Percentiles rank a stretch among this genome's conserved stretches.
These are phyloP conservation scores for Mustelus asterias DNA, from an alignment of 2,113 vertebrate genomes.

Conservation along the genomic window DNA sequence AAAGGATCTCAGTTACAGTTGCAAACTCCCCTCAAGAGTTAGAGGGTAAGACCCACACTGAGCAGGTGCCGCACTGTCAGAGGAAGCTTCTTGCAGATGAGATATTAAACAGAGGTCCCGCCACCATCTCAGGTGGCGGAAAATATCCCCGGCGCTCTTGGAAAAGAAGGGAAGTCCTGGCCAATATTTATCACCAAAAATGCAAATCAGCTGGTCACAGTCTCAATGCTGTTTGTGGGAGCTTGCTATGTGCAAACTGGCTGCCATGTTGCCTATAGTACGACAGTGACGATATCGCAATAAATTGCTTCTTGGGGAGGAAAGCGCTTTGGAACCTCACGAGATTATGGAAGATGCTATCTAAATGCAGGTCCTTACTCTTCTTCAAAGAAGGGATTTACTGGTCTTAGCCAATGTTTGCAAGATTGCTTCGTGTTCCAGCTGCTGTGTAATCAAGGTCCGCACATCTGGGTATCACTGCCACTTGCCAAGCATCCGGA, in stretches of 20 bases:
- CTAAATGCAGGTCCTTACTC: not conserved
- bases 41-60: not conserved
- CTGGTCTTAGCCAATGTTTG: not conserved
- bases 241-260: not conserved
- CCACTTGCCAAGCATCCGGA: not conserved
- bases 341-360: not conserved
- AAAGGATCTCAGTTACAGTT: not conserved
- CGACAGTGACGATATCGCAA: not conserved
- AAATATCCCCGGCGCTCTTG: not conserved
- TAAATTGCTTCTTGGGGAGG: not conserved
- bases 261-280: not conserved
- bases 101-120: not conserved
- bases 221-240: not conserved
- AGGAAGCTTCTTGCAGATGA: not conserved
- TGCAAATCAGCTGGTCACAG: not conserved
- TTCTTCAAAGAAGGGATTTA: not conserved
- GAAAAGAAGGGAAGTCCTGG: no score
- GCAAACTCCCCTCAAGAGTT: not conserved
- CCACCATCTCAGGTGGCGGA: not conserved
- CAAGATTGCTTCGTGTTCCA: not conserved
- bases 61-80: not conserved
- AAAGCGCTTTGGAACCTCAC: not conserved
- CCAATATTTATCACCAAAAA: not conserved
- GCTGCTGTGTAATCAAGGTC: not conserved
- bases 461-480: not conserved